Evolutionary conservation across 2,113 vertebrate species (phyloP).

Genomic region (Ondatra zibethicus): DNA sequence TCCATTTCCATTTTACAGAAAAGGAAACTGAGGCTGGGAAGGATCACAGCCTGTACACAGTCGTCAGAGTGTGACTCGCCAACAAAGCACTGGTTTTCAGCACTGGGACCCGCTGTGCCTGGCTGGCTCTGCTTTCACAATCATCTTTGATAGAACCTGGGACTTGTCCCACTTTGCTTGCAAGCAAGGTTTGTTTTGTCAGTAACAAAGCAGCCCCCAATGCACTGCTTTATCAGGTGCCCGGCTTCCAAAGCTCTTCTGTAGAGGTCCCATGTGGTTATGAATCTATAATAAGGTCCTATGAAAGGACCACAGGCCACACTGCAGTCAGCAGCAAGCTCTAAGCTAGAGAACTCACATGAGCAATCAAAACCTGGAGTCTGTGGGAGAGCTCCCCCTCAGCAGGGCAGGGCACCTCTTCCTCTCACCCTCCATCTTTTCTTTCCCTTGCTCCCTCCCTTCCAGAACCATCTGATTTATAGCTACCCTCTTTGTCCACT

Average conservation of each 20-base stretch:
- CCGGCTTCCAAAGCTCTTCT: neutral
- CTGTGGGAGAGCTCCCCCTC: fast-evolving
- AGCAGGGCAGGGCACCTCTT: neutral
- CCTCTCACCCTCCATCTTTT: neutral
- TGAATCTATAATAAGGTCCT: neutral
- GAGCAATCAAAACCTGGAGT: neutral
- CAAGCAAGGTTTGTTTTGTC: neutral
- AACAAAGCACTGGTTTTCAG: neutral
- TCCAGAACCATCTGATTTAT: neutral
- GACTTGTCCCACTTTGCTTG: neutral
- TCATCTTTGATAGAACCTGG: neutral
- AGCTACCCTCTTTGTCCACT: neutral
- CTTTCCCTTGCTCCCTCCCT: neutral
- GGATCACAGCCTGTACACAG: neutral
- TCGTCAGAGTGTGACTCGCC: neutral
- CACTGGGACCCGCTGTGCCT: no score
- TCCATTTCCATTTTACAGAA: neutral
- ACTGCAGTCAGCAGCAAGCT: neutral
- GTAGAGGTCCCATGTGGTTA: neutral
- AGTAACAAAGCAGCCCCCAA: neutral
- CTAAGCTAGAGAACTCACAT: neutral
- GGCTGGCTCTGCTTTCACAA: neutral
- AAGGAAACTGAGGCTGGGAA: neutral
- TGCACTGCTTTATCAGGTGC: neutral
- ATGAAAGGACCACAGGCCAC: neutral